Evolutionary conservation across 64 coral and sea anemone genomes (phyloP).

Genomic region (Montipora sp.): DNA sequence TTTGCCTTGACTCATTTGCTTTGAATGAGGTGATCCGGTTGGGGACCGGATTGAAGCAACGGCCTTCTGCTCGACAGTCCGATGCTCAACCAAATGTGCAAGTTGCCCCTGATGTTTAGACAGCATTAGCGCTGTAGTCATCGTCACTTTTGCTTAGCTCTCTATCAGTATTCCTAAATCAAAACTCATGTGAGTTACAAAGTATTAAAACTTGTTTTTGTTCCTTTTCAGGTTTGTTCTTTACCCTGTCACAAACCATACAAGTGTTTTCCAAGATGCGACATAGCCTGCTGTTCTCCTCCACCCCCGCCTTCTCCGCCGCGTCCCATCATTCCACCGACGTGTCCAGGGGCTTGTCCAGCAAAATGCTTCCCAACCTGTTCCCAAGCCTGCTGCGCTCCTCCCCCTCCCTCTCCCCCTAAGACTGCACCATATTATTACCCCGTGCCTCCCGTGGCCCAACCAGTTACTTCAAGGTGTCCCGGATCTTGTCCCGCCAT

Average conservation of each 20-base stretch:
- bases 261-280: slow-evolving; percentile 84
- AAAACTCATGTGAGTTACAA: too few species aligned
- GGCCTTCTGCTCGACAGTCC: too few species aligned
- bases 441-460: slow-evolving; percentile 10
- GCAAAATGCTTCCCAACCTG: slow-evolving; percentile 53
- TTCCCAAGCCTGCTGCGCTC: slow-evolving; percentile 43
- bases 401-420: background rate
- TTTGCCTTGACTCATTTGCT: too few species aligned
- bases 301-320: slow-evolving; percentile 58
- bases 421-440: background rate
- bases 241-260: slow-evolving; percentile 75
- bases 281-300: slow-evolving; percentile 56
- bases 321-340: background rate
- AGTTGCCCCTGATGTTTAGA: too few species aligned
- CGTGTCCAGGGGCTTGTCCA: slow-evolving; percentile 54
- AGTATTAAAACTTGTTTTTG: background rate
- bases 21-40: too few species aligned
- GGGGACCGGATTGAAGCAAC: too few species aligned
- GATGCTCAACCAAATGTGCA: too few species aligned
- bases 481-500: slow-evolving; percentile 51
- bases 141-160: too few species aligned
- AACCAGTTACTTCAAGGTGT: slow-evolving; percentile 11
- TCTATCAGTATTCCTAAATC: too few species aligned
- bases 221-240: slow-evolving; percentile 69
- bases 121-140: too few species aligned